Evolutionary conservation across 2,888 invertebrate species (phyloP).

Genomic region (Ischnus inquisitorius): DNA sequence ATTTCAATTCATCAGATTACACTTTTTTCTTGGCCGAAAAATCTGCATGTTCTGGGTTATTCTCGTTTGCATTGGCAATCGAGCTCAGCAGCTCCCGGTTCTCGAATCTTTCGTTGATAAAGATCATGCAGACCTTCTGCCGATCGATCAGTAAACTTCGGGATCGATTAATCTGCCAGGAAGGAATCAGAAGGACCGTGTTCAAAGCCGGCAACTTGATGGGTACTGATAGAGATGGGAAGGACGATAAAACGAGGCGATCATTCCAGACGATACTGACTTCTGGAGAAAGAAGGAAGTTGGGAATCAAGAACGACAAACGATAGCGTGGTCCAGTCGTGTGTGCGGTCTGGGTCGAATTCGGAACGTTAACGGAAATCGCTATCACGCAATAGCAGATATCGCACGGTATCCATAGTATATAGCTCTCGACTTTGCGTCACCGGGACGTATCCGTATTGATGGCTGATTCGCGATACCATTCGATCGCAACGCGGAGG

Average conservation of each 20-base stretch:
- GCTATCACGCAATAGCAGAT: constrained; percentile 56
- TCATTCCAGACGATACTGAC: constrained; percentile 33
- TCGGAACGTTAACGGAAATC: constrained; percentile 51
- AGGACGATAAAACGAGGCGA: constrained; percentile 23
- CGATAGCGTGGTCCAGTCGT: constrained; percentile 53
- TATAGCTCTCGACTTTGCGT: constrained; percentile 13
- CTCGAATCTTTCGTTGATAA: background rate
- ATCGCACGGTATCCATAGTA: constrained; percentile 40
- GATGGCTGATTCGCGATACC: constrained; percentile 59
- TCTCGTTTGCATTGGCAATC: background rate
- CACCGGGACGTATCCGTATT: constrained; percentile 27
- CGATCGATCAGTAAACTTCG: background rate
- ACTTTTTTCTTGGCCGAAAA: no score
- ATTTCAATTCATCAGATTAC: no score
- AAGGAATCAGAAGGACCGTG: constrained; percentile 7
- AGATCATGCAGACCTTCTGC: background rate
- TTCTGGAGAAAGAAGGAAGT: constrained; percentile 41
- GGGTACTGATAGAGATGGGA: constrained; percentile 43
- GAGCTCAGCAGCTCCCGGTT: background rate
- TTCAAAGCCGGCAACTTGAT: constrained; percentile 8
- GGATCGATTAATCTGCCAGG: constrained; percentile 36
- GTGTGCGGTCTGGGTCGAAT: constrained; percentile 16
- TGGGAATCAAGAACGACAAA: constrained; percentile 59
- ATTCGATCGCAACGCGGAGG: constrained; percentile 50
- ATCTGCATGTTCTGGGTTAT: no score